phyloP scores from a whole-genome alignment of 2,113 vertebrate genomes.

The Lethenteron reissneri region DNA sequence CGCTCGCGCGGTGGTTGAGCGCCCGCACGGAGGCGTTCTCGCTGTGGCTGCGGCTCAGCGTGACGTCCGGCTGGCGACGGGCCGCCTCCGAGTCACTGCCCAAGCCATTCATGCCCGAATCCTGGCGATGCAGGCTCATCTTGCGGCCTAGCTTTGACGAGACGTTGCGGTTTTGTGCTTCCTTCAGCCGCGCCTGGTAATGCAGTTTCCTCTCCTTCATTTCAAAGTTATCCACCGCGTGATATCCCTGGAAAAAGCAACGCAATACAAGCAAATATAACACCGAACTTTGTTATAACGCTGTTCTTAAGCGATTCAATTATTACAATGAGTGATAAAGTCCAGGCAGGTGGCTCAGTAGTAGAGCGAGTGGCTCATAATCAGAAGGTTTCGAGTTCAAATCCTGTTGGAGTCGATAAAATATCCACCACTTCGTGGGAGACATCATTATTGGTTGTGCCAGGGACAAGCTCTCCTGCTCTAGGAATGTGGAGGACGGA shows the following conservation, averaged over 20 bases:
- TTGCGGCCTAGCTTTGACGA: background rate
- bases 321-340: too few relatives aligned
- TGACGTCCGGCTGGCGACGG: slow-evolving; percentile 38
- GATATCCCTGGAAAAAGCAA: background rate
- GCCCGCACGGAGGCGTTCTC: slow-evolving; percentile 26
- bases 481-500: too few relatives aligned
- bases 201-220: background rate
- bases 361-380: too few relatives aligned
- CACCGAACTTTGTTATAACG: too few relatives aligned
- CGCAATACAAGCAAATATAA: too few relatives aligned
- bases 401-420: too few relatives aligned
- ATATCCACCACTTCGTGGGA: slow-evolving; percentile 15
- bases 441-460: slow-evolving; percentile 30
- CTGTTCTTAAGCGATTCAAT: too few relatives aligned
- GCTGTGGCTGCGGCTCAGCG: slow-evolving; percentile 48
- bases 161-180: too few relatives aligned
- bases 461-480: background rate
- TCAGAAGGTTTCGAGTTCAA: too few relatives aligned
- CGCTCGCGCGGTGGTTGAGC: slow-evolving; percentile 41
- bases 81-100: background rate
- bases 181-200: too few relatives aligned
- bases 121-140: background rate
- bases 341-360: too few relatives aligned
- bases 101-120: slow-evolving; percentile 1
- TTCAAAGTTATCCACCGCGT: background rate